Percentiles rank a stretch among this genome's conserved stretches.
Evolutionary conservation across 2,888 invertebrate species (phyloP).

Genomic region (Nymphalis polychloros): DNA sequence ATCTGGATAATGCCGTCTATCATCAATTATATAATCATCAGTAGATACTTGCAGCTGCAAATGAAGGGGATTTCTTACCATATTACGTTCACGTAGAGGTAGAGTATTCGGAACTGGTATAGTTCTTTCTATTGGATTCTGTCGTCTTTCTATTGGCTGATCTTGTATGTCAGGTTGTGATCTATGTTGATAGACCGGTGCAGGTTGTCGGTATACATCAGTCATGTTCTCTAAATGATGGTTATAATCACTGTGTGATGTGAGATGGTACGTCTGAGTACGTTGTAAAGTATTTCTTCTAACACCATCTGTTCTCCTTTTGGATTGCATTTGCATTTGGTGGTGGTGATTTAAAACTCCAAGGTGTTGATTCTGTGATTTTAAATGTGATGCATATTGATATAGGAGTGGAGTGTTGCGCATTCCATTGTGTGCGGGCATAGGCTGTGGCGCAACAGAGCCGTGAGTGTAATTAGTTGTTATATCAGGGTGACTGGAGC

Average conservation of each 20-base stretch:
- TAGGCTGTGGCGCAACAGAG: slow-evolving; percentile 54
- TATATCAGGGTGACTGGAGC: slow-evolving; percentile 78
- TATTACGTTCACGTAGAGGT: slow-evolving; percentile 69
- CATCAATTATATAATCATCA: slow-evolving; percentile 65
- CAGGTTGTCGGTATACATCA: slow-evolving; percentile 61
- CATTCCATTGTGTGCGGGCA: slow-evolving; percentile 57
- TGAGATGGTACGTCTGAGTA: slow-evolving; percentile 77
- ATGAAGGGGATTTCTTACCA: slow-evolving; percentile 65
- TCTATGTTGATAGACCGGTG: slow-evolving; percentile 64
- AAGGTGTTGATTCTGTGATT: slow-evolving; percentile 74
- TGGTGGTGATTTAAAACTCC: slow-evolving; percentile 67
- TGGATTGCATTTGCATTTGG: slow-evolving; percentile 61
- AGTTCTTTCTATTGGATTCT: slow-evolving; percentile 61
- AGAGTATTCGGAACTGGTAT: slow-evolving; percentile 67
- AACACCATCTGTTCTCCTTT: slow-evolving; percentile 63
- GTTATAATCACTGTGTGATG: slow-evolving; percentile 77
- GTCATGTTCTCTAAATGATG: slow-evolving; percentile 71
- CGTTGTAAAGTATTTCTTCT: slow-evolving; percentile 73
- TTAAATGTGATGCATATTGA: slow-evolving; percentile 77
- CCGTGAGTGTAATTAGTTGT: slow-evolving; percentile 68
- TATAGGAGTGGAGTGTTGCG: slow-evolving; percentile 72
- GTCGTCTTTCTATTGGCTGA: slow-evolving; percentile 53
- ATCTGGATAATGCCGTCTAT: slow-evolving; percentile 61
- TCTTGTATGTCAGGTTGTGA: slow-evolving; percentile 75
- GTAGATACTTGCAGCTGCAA: slow-evolving; percentile 73